A percentile compares a stretch with the other conserved stretches of the same genome.
Evolutionary conservation across 2,888 invertebrate genomes (phyloP).

Genomic region (Drosophila differens): DNA sequence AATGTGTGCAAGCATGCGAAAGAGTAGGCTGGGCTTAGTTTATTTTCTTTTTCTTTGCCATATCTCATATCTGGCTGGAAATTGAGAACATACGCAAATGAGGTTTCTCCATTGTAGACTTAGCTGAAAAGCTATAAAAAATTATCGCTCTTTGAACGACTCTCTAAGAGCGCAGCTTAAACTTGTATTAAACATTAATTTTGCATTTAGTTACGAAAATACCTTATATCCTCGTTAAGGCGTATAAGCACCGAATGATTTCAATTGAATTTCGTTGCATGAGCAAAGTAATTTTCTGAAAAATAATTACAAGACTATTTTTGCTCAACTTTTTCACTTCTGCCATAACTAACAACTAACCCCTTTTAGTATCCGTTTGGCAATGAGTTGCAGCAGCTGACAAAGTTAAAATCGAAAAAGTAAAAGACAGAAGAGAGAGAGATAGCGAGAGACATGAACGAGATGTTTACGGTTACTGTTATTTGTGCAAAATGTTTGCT

Average conservation of each 20-base stretch:
- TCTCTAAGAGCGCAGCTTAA: neutral
- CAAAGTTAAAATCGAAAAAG: slow-evolving; percentile 13
- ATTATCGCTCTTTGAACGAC: neutral
- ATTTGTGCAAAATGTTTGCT: slow-evolving; percentile 55
- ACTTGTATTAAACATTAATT: neutral
- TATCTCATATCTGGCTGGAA: neutral
- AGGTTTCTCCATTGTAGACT: neutral
- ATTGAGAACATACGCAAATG: neutral
- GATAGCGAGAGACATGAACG: slow-evolving; percentile 42
- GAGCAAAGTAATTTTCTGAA: neutral
- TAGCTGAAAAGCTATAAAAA: neutral
- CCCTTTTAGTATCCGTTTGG: slow-evolving; percentile 7
- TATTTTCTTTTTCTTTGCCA: neutral
- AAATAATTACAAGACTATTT: neutral
- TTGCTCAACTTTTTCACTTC: neutral
- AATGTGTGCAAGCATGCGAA: neutral
- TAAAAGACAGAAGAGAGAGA: slow-evolving; percentile 17
- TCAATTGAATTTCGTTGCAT: neutral
- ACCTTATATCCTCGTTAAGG: neutral
- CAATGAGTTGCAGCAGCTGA: slow-evolving; percentile 19
- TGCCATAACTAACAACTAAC: neutral
- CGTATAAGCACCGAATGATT: neutral
- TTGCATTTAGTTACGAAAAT: neutral
- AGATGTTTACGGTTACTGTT: slow-evolving; percentile 51
- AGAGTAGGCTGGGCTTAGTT: slow-evolving; percentile 7